Evolutionary conservation across 2,888 invertebrate species (phyloP).

Genomic region (Hipparchia semele): DNA sequence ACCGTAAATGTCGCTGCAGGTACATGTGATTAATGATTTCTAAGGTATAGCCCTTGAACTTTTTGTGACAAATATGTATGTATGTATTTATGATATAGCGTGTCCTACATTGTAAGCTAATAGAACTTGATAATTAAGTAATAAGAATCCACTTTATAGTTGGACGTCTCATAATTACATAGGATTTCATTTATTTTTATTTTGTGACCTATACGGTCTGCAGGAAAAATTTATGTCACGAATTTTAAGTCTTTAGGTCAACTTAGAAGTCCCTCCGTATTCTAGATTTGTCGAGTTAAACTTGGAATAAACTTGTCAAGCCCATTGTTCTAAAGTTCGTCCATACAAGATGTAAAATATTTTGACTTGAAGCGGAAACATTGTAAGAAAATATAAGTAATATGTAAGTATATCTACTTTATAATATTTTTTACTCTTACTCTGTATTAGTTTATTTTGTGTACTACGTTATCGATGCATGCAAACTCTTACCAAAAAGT

Average conservation of each 20-base stretch:
- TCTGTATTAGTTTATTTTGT: no score
- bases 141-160: conserved; percentile 30
- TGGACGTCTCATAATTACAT: conserved; percentile 25
- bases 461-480: no score
- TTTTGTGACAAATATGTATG: conserved; percentile 24
- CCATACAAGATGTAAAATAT: no score
- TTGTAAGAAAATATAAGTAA: no score
- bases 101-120: conserved; percentile 4
- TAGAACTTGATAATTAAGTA: conserved; percentile 17
- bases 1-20: neutral
- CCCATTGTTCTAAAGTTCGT: no score
- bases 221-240: neutral
- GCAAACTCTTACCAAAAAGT: no score
- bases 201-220: conserved; percentile 15
- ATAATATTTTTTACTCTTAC: no score
- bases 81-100: conserved; percentile 6
- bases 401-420: no score
- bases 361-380: no score
- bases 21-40: neutral
- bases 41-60: conserved; percentile 22
- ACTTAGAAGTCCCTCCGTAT: no score
- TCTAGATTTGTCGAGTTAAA: no score
- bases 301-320: no score
- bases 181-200: conserved; percentile 28
- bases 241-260: neutral